These are phyloP conservation scores for Diadumene lineata DNA, from an alignment of 92 coral and sea anemone species.

Conservation along the genomic window DNA sequence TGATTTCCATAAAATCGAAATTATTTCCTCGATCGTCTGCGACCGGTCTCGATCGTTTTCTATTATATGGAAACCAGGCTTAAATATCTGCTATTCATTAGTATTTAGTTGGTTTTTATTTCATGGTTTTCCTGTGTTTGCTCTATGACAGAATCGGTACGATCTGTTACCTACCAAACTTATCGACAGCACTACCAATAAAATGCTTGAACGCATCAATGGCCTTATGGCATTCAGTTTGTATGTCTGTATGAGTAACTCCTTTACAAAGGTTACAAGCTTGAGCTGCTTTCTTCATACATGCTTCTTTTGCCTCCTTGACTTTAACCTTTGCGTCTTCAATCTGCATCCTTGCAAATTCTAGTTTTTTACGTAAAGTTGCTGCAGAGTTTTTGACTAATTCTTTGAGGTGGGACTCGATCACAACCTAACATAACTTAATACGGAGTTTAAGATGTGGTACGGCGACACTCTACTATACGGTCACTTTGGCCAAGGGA, in stretches of 20 bases:
- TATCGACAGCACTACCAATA: conserved; percentile 50
- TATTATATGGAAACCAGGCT: too few species aligned
- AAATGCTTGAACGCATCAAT: conserved; percentile 61
- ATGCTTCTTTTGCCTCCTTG: conserved; percentile 44
- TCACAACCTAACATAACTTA: conserved; percentile 10
- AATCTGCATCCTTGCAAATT: conserved; percentile 48
- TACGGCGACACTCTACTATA: too few species aligned
- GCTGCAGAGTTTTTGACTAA: conserved; percentile 46
- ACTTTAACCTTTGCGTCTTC: conserved; percentile 41
- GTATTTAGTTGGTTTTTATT: too few species aligned
- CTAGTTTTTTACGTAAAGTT: conserved; percentile 26
- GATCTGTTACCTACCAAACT: conserved; percentile 39
- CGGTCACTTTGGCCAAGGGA: too few species aligned
- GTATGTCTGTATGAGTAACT: conserved; percentile 36
- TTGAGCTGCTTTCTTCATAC: conserved; percentile 53
- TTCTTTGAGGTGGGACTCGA: conserved; percentile 50
- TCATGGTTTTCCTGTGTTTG: too few species aligned
- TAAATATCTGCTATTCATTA: too few species aligned
- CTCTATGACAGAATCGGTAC: too few species aligned
- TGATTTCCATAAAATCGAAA: too few species aligned
- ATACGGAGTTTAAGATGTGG: too few species aligned
- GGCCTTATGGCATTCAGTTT: conserved; percentile 48
- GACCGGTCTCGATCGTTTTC: too few species aligned
- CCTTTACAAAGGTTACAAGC: conserved; percentile 48
- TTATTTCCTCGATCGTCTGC: too few species aligned